Conservation (phyloP, 1,140 invertebrate species). For the Monomorium pharaonis region DNA sequence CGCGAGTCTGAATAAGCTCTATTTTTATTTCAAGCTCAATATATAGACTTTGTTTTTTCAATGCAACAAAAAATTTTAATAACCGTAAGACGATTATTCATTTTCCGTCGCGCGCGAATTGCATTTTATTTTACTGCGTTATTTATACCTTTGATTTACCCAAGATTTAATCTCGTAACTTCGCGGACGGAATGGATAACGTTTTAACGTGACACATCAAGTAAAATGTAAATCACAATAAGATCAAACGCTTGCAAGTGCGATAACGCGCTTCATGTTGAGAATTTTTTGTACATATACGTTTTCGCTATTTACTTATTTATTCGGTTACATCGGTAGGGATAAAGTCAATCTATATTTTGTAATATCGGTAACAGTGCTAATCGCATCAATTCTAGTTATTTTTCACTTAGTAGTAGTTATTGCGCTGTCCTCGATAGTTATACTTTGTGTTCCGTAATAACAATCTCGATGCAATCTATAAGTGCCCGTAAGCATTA, state of each 20-base stretch:
- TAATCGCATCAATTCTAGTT: constrained; percentile 47
- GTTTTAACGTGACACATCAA: background rate
- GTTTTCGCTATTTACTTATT: constrained; percentile 36
- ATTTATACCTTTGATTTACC: background rate
- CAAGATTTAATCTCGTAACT: constrained; percentile 13
- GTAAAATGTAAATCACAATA: background rate
- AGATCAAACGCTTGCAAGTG: constrained; percentile 24
- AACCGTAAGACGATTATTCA: background rate
- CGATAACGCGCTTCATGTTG: background rate
- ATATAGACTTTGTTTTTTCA: background rate
- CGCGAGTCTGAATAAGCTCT: background rate
- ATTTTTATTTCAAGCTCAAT: background rate
- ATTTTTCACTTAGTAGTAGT: constrained; percentile 41
- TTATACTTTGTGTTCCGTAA: constrained; percentile 54
- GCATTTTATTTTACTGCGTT: background rate
- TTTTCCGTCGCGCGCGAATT: background rate
- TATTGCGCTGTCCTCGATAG: constrained; percentile 31
- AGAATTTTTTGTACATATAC: constrained; percentile 26
- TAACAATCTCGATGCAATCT: constrained; percentile 60
- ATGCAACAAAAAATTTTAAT: constrained; percentile 41
- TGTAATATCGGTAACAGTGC: constrained; percentile 32
- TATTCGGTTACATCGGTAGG: constrained; percentile 16
- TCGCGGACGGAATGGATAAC: background rate
- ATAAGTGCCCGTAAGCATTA: constrained; percentile 55
- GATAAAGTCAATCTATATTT: constrained; percentile 5